Evolutionary conservation across 2,888 invertebrate genomes (phyloP).

Genomic region (Eilema caniola): DNA sequence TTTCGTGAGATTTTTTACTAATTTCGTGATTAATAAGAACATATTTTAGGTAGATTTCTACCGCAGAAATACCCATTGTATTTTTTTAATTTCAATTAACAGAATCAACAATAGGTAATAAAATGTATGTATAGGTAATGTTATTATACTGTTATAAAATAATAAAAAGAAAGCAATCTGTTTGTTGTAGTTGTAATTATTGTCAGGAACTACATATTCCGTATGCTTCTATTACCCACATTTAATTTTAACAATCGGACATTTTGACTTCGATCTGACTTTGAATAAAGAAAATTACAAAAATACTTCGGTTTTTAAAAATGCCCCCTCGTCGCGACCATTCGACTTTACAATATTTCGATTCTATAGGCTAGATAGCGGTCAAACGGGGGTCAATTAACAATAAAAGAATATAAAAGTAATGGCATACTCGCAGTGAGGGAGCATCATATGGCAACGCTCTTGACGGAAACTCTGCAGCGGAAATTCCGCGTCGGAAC

Average conservation of each 20-base stretch:
- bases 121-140: background rate
- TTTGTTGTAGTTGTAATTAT: background rate
- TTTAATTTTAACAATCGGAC: background rate
- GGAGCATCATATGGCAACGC: too few species aligned
- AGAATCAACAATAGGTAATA: background rate
- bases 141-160: background rate
- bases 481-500: too few species aligned
- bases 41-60: background rate
- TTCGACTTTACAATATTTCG: background rate
- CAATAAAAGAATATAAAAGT: too few species aligned
- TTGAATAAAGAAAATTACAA: background rate
- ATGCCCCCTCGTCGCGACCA: background rate
- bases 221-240: too few species aligned
- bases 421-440: too few species aligned
- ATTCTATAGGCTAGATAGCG: too few species aligned
- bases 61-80: background rate
- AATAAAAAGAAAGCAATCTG: background rate
- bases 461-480: too few species aligned
- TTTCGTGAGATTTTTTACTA: too few species aligned
- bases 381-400: too few species aligned
- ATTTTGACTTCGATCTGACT: conserved; percentile 8
- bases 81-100: background rate
- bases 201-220: too few species aligned
- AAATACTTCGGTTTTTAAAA: background rate
- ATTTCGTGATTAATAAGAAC: background rate